Evolutionary conservation across 1,140 invertebrate species (phyloP), one percentile per base, ranked within the genome.

Genomic region (Euglossa dilemma): DNA sequence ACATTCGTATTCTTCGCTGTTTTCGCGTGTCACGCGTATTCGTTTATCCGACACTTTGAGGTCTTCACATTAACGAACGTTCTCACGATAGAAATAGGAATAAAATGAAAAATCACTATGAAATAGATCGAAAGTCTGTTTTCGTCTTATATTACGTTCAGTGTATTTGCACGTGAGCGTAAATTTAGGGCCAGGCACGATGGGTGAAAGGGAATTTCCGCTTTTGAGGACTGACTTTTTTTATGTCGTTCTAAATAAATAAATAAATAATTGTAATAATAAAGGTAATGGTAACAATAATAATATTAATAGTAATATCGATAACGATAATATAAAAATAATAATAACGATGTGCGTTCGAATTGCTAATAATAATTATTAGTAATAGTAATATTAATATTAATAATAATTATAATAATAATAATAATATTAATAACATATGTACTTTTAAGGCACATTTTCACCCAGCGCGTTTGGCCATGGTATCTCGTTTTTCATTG

Each of bases 211-310:
- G 3, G n/a, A 56, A 73, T 45, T 63, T 80, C 18, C 50, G 78
- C 78, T 80, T 80, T 74, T 47, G 50, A 80, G 78, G 70, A 80
- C 78, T 80, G 78, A 80, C 78, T 80, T 80, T 80, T 36, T 80
- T 80, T 80, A 80, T 80, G 69, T 80, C 78, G 69, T 80, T 80
- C 47, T 73, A 80, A 80, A 63, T 72, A 63, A 72, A 80, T 80
- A 73, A n/a, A n/a, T n/a, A n/a, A n/a, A 73, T 80, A 80, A 80
- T 64, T 74, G 59, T 80, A 74, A 80, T 54, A 5, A 73, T 80
- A 79, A 79, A 69, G 45, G 54, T 79, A 71, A 79, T 71, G 56
- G 7, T 80, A 80, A 73, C 50, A 63, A 80, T 80, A 52, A 74
- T 78, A 71, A 79, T 70, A 57, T 36, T 80, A 80, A 73, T 47